Percentiles rank a stretch among this genome's conserved stretches.
These are phyloP conservation scores for Phragmatobia fuliginosa DNA, from an alignment of 2,888 invertebrate genomes.

Conservation along the genomic window DNA sequence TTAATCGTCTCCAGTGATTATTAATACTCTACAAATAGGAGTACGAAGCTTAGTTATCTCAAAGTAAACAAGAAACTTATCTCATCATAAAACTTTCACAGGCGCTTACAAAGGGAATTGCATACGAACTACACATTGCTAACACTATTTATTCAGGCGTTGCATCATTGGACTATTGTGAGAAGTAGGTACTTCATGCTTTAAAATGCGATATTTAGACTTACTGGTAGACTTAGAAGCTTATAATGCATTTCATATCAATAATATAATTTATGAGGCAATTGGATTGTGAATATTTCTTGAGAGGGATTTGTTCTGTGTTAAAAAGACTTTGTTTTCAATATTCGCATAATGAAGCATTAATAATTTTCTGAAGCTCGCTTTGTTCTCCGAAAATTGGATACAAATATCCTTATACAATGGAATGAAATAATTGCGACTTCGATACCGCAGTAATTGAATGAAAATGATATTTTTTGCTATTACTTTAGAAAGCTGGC, in stretches of 20 bases:
- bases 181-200: conserved; percentile 12
- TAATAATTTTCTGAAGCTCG: too few relatives aligned
- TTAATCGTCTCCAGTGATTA: background rate
- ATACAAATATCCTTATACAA: too few relatives aligned
- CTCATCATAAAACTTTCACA: conserved; percentile 26
- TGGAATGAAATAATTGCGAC: too few relatives aligned
- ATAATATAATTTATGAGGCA: background rate
- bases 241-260: background rate
- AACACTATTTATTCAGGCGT: conserved; percentile 41
- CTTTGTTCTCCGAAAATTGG: too few relatives aligned
- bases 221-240: background rate
- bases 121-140: conserved; percentile 30
- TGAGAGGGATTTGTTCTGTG: too few relatives aligned
- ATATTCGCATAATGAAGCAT: too few relatives aligned
- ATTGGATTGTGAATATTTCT: background rate
- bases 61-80: conserved; percentile 18
- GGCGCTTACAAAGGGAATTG: conserved; percentile 24
- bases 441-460: too few relatives aligned
- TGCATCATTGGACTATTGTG: background rate
- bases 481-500: too few relatives aligned
- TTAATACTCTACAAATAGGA: background rate
- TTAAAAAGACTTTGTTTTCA: too few relatives aligned
- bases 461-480: too few relatives aligned
- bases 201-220: conserved; percentile 12
- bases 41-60: conserved; percentile 22